These are phyloP conservation scores for Gonatopus flavifemur DNA, from an alignment of 1,140 invertebrate genomes.

Conservation along the genomic window DNA sequence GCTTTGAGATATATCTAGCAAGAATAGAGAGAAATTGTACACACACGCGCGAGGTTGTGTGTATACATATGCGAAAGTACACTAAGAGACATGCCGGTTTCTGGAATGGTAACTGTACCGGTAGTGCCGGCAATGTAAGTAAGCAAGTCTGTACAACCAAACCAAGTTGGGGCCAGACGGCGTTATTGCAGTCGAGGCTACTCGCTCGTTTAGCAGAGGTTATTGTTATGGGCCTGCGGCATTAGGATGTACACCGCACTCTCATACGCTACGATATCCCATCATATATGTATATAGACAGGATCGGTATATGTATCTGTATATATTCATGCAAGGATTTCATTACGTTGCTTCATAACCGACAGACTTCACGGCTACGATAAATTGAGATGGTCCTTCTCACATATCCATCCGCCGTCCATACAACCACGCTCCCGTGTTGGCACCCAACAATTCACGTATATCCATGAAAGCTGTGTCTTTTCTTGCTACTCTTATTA, in stretches of 20 bases:
- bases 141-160: too few species aligned
- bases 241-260: constrained; percentile 52
- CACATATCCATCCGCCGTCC: too few species aligned
- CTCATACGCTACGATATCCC: constrained; percentile 33
- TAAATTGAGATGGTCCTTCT: constrained; percentile 48
- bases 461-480: too few species aligned
- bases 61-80: too few species aligned
- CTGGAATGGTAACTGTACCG: constrained; percentile 7
- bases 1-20: constrained; percentile 52
- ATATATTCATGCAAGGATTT: constrained; percentile 39
- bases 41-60: constrained; percentile 26
- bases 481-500: too few species aligned
- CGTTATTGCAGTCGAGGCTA: constrained; percentile 49
- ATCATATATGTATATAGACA: constrained; percentile 1
- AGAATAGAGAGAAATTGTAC: background rate
- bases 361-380: constrained; percentile 33
- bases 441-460: too few species aligned
- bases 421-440: too few species aligned
- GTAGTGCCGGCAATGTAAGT: constrained; percentile 22
- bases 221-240: constrained; percentile 56
- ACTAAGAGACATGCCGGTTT: too few species aligned
- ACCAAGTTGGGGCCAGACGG: constrained; percentile 40
- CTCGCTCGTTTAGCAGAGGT: constrained; percentile 47
- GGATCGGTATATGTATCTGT: constrained; percentile 24
- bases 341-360: constrained; percentile 52